A percentile compares a stretch with the other conserved stretches of the same genome.
phyloP scores from a whole-genome alignment of 1,140 invertebrate species.

The Apis mellifera region DNA sequence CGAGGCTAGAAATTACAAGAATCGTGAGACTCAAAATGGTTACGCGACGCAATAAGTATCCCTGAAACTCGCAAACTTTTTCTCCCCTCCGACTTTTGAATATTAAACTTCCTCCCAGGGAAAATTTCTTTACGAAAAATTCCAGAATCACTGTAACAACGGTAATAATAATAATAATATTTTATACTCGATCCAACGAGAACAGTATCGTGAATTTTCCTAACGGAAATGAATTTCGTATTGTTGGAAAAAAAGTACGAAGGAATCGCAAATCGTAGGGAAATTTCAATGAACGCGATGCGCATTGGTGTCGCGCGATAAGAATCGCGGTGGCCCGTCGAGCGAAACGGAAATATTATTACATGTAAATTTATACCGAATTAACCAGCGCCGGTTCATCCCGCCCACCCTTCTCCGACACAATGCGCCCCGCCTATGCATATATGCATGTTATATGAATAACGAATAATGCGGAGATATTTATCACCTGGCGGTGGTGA shows the following conservation, averaged over 20 bases:
- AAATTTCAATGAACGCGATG: background rate
- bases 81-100: too few species aligned
- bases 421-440: slow-evolving; percentile 7
- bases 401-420: background rate
- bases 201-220: too few species aligned
- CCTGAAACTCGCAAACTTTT: background rate
- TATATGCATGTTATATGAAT: slow-evolving; percentile 27
- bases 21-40: slow-evolving; percentile 15
- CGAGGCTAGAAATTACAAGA: slow-evolving; percentile 17
- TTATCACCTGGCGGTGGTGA: slow-evolving; percentile 24
- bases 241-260: too few species aligned
- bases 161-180: too few species aligned
- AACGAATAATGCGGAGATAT: slow-evolving; percentile 40
- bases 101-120: background rate
- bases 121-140: background rate
- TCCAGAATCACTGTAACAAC: too few species aligned
- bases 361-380: slow-evolving; percentile 44
- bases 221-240: too few species aligned
- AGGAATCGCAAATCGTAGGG: background rate
- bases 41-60: background rate
- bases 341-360: slow-evolving; percentile 38
- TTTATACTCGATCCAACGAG: too few species aligned
- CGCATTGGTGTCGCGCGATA: background rate
- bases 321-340: background rate
- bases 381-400: slow-evolving; percentile 13